phyloP scores from a whole-genome alignment of 2,888 invertebrate species.

The Cecidostiba fungosa region DNA sequence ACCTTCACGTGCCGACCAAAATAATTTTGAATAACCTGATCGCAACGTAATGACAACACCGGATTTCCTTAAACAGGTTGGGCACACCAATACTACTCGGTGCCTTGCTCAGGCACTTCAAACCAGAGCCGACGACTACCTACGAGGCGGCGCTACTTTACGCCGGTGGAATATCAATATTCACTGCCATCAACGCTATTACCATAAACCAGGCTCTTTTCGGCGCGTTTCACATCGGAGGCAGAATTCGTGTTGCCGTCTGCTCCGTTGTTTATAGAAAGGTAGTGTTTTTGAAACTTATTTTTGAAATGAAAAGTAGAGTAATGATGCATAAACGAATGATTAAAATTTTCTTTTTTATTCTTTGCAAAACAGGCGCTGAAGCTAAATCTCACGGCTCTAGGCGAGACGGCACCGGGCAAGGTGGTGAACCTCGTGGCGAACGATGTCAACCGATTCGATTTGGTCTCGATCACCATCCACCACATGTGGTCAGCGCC shows the following conservation, averaged over 20 bases:
- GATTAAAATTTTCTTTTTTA: too few species aligned
- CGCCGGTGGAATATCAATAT: slow-evolving; percentile 75
- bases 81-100: slow-evolving; percentile 86
- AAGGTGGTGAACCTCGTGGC: slow-evolving; percentile 83
- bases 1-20: not conserved
- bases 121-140: slow-evolving; percentile 65
- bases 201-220: slow-evolving; percentile 86
- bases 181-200: slow-evolving; percentile 81
- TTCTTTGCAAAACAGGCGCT: slow-evolving; percentile 65
- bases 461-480: slow-evolving; percentile 92
- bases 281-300: slow-evolving; percentile 82
- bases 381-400: slow-evolving; percentile 80
- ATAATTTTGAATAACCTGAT: not conserved
- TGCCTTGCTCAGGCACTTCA: slow-evolving; percentile 85
- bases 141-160: slow-evolving; percentile 74
- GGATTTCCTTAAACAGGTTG: slow-evolving; percentile 79
- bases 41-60: not conserved
- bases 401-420: slow-evolving; percentile 88
- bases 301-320: not conserved
- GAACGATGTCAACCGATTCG: slow-evolving; percentile 96
- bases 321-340: too few species aligned
- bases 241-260: slow-evolving; percentile 90
- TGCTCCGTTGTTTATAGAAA: slow-evolving; percentile 93
- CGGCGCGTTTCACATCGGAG: slow-evolving; percentile 88
- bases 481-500: slow-evolving; percentile 97